phyloP scores from a whole-genome alignment of 1,140 invertebrate genomes.

The Penaeus chinensis region DNA sequence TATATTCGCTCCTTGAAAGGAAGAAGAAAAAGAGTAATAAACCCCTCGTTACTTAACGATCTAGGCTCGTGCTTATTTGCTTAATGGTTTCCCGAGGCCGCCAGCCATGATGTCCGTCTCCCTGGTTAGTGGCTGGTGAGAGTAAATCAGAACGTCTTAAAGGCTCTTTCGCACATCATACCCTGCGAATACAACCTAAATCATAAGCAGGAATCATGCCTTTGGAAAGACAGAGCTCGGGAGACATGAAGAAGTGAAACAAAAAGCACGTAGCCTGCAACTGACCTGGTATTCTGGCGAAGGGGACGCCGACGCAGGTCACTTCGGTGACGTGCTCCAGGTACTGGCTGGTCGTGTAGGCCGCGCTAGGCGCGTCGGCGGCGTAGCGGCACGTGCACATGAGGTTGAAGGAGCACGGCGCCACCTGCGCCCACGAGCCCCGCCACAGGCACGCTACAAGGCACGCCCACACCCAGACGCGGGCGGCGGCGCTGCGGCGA shows the following conservation, averaged over 20 bases:
- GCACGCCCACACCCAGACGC: conserved; percentile 17
- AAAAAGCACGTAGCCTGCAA: not conserved
- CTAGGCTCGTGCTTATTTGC: too few relatives aligned
- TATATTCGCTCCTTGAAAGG: too few relatives aligned
- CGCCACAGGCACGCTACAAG: conserved; percentile 8
- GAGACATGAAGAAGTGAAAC: not conserved
- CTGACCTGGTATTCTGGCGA: conserved; percentile 51
- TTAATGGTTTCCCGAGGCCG: too few relatives aligned
- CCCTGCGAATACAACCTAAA: too few relatives aligned
- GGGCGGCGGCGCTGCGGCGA: not conserved
- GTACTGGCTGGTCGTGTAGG: not conserved
- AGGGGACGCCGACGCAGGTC: conserved; percentile 46
- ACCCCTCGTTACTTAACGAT: too few relatives aligned
- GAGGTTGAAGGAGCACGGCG: conserved; percentile 46
- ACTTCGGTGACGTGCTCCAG: conserved; percentile 40
- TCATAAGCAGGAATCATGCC: too few relatives aligned
- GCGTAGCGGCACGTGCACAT: conserved; percentile 49
- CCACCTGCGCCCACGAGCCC: not conserved
- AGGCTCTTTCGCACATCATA: too few relatives aligned
- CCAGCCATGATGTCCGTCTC: too few relatives aligned
- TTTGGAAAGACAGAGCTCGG: too few relatives aligned
- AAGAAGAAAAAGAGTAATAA: too few relatives aligned
- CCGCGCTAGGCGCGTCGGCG: conserved; percentile 13
- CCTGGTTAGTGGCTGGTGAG: too few relatives aligned
- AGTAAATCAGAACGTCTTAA: too few relatives aligned